These are phyloP conservation scores for Atopsyche davidsoni DNA, from an alignment of 1,140 invertebrate species.

Conservation along the genomic window DNA sequence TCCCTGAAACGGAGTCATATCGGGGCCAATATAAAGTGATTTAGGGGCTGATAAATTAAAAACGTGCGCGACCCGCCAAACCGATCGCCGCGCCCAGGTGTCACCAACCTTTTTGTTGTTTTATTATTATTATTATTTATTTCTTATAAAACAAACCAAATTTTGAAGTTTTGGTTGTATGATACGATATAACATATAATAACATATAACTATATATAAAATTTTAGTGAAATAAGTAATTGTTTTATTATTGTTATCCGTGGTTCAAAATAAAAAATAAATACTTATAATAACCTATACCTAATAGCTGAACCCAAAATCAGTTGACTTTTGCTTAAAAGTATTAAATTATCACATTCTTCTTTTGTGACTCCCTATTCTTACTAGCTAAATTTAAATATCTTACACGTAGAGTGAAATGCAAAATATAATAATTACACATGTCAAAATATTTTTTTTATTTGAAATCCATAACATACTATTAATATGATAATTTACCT, in stretches of 20 bases:
- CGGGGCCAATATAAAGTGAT: constrained; percentile 38
- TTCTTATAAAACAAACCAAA: not conserved
- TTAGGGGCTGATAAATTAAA: constrained; percentile 48
- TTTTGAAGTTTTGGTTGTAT: not conserved
- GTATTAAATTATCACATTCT: no score
- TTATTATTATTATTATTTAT: not conserved
- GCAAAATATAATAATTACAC: not conserved
- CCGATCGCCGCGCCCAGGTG: constrained; percentile 1
- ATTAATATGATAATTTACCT: no score
- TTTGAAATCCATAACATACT: no score
- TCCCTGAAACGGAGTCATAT: constrained; percentile 30
- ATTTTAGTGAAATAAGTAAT: no score
- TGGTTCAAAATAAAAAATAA: no score
- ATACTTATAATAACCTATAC: no score
- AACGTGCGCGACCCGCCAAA: constrained; percentile 34
- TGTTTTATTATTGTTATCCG: no score
- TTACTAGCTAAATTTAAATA: no score
- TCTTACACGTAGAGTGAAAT: not conserved
- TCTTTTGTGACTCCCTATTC: no score
- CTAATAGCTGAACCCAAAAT: no score
- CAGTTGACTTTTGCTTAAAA: no score
- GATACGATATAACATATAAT: not conserved
- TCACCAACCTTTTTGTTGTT: not conserved
- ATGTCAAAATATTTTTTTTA: not conserved
- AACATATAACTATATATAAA: not conserved